Evolutionary conservation across 2,797 vertebrate genomes (phyloP).

Genomic region (Labroides dimidiatus): DNA sequence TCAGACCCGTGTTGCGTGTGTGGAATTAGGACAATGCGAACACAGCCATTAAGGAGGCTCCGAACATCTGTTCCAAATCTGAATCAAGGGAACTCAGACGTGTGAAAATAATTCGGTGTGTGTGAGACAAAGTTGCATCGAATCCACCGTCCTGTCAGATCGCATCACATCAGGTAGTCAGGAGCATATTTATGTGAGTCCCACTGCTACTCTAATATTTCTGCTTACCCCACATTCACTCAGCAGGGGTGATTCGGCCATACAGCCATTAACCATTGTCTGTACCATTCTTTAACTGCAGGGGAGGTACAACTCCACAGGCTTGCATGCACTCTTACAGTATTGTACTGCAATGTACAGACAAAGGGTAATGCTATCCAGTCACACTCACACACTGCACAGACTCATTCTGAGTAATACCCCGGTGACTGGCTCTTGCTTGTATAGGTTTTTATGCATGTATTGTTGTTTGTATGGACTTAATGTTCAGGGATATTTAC

Average conservation of each 20-base stretch:
- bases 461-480: background rate
- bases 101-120: slow-evolving; percentile 32
- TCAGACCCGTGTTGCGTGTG: slow-evolving; percentile 2
- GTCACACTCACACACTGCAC: background rate
- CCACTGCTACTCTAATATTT: slow-evolving; percentile 8
- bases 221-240: background rate
- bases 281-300: slow-evolving; percentile 16
- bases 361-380: background rate
- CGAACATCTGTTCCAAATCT: slow-evolving; percentile 9
- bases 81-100: slow-evolving; percentile 2
- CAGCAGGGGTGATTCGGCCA: slow-evolving; percentile 19
- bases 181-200: slow-evolving; percentile 1
- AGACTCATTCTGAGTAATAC: background rate
- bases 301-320: slow-evolving; percentile 22
- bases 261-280: slow-evolving; percentile 20
- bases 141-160: slow-evolving; percentile 8
- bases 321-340: slow-evolving; percentile 3
- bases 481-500: background rate
- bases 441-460: background rate
- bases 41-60: background rate
- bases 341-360: background rate
- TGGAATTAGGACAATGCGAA: slow-evolving; percentile 18
- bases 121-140: slow-evolving; percentile 15
- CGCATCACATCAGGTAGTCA: slow-evolving; percentile 15
- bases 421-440: background rate